A percentile compares a stretch with the other conserved stretches of the same genome.
Conservation (phyloP, 2,113 vertebrate genomes). For the Marmota flaviventris region DNA sequence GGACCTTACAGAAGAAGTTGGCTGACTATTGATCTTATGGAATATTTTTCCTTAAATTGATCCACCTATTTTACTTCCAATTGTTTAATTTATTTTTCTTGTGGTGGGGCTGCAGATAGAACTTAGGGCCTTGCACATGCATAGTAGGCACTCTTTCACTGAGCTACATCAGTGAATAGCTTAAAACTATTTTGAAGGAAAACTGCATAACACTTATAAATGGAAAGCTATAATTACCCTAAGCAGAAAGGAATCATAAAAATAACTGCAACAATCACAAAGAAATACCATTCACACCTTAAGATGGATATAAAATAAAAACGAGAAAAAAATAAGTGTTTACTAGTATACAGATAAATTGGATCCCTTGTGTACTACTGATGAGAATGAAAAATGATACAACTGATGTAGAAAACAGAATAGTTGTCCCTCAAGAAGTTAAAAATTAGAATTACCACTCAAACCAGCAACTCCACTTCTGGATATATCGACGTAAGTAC, state of each 20-base stretch:
- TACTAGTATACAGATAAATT: neutral
- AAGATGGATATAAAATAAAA: neutral
- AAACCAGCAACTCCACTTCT: neutral
- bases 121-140: neutral
- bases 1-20: neutral
- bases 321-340: neutral
- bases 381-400: neutral
- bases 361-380: neutral
- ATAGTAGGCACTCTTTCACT: neutral
- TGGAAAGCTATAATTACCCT: neutral
- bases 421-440: neutral
- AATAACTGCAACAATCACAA: neutral
- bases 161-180: neutral
- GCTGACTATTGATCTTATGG: neutral
- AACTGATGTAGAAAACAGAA: neutral
- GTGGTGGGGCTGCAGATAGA: neutral
- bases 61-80: neutral
- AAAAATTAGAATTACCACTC: neutral
- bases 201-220: neutral
- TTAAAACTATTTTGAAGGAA: neutral
- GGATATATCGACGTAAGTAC: neutral
- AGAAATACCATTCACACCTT: neutral
- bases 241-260: neutral
- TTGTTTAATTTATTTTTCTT: neutral
- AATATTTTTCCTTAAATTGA: conserved; percentile 31